Evolutionary conservation across 2,888 invertebrate species (phyloP), one percentile per base, ranked within the genome.

Genomic region (Clivina fossor): DNA sequence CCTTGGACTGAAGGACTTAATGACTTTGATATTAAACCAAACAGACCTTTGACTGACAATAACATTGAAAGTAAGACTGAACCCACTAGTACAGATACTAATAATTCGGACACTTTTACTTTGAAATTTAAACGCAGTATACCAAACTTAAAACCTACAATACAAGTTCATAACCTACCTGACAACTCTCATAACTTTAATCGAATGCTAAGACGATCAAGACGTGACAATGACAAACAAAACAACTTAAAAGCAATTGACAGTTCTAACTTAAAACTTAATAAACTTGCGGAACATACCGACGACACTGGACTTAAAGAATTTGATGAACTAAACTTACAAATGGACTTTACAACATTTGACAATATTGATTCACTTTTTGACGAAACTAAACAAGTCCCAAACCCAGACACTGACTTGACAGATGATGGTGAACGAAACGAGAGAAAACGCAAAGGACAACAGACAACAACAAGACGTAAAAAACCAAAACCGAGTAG

Each of bases 1-100:
- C 78, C 82, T 1, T 86, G 86, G 86, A 71, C 72, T 4, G 84
- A 85, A 70, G 55, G n/a, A n/a, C n/a, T n/a, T n/a, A 40, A 11
- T 40, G 40, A 40, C 2, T n/a, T 11, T 1, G 16, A 3, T 20
- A 40, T 20, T 40, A 40, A 7, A 19, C 19, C 19, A 13, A 3
- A 13, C n/a, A n/a, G n/a, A n/a, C n/a, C n/a, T n/a, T n/a, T 20
- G 8, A 19, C 16, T 19, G 40, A 20, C 19, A 18, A 13, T 40
- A 40, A 8, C 8, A 22, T 40, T 18, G 40, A 40, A 18, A 40
- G 8, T 19, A 18, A 33, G 16, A 15, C 33, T 15, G 7, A 33
- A 33, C 33, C 16, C 4, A 33, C 33, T 33, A 16, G 16, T 7
- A 33, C 2, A 7, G 33, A 9, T 33, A 33, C 16, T 33, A 33